Percentiles rank a stretch among this genome's conserved stretches.
Conservation (phyloP, 2,797 vertebrate genomes). For the Chaunax sp. region DNA sequence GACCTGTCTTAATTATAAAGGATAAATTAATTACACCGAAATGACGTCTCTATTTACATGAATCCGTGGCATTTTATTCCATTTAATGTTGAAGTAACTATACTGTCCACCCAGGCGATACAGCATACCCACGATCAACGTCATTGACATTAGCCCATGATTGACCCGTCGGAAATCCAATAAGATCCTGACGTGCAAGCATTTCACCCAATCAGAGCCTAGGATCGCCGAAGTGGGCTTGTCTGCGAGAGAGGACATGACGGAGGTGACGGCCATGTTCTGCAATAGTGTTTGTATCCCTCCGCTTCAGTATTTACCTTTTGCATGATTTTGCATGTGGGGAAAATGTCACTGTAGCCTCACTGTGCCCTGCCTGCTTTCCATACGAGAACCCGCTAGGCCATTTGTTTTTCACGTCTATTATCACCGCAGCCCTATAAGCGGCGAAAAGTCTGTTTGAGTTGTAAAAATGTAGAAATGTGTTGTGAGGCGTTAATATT, state of each 20-base stretch:
- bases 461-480: slow-evolving; percentile 14
- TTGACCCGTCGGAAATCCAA: slow-evolving; percentile 63
- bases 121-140: slow-evolving; percentile 73
- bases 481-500: slow-evolving; percentile 2
- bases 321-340: slow-evolving; percentile 86
- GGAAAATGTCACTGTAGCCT: slow-evolving; percentile 79
- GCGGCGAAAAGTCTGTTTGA: not conserved
- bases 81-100: slow-evolving; percentile 82
- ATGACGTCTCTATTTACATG: slow-evolving; percentile 63
- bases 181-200: slow-evolving; percentile 44
- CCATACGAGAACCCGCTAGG: slow-evolving; percentile 64
- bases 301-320: slow-evolving; percentile 85
- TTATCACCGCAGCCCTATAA: slow-evolving; percentile 16
- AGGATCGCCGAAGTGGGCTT: slow-evolving; percentile 35
- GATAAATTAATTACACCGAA: slow-evolving; percentile 47
- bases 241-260: slow-evolving; percentile 78
- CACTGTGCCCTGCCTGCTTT: slow-evolving; percentile 66
- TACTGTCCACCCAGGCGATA: slow-evolving; percentile 80
- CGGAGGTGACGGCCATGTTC: slow-evolving; percentile 86
- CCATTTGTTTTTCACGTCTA: slow-evolving; percentile 56
- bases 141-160: slow-evolving; percentile 74
- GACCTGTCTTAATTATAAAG: slow-evolving; percentile 41
- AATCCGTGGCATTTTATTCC: slow-evolving; percentile 76
- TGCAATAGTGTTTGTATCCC: slow-evolving; percentile 80
- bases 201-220: slow-evolving; percentile 60